Base-by-base conservation (phyloP, 2,113 vertebrate genomes). In the Clarias batrachus region DNA sequence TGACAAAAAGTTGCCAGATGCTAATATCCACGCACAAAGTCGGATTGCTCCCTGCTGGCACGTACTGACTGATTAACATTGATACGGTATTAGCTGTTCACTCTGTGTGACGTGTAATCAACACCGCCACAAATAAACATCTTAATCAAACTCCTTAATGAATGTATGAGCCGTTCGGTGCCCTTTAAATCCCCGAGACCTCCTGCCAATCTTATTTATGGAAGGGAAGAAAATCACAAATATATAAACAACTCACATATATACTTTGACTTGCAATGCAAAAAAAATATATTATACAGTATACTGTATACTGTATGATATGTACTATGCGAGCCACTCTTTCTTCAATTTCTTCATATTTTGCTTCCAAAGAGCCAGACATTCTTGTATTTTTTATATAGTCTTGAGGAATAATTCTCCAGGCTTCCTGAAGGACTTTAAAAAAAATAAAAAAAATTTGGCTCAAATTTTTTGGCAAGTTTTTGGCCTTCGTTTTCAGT, bases 121-220 rank as follows among this genome's bases (percentile, higher is more conserved):
- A 68, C 62, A 52, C 37, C 68, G 70, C 19, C 57, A 70, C 74
- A 57, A 68, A 56, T 30, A 85, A 85, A 78, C 52, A 63, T 66
- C 84, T 85, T 85, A 76, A 80, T 68, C 54, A 85, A 80, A 80
- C 19, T 48, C 70, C 17, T 78, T 66, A 52, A 78, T 77, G 21
- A 66, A 66, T 70, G 65, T 70, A 70, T 37, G 30, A 62, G 78
- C 78, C 78, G 25, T 81, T 81, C 57, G 9, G 30, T 54, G 78
- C 30, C 78, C 57, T 62, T 81, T 81, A 23, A 81, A 62, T 81
- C 59, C 78, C 30, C 57, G 23, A 62, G 74, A 41, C 57, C 57
- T 41, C 30, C 30, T 41, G 30, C 62, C 78, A 81, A 25, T 81
- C 62, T 81, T 81, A 81, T 80, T 21, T 60, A 80, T 60, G 27